Evolutionary conservation across 2,113 vertebrate species (phyloP), one percentile per base, ranked within the genome.

Genomic region (Oncorhynchus masou): DNA sequence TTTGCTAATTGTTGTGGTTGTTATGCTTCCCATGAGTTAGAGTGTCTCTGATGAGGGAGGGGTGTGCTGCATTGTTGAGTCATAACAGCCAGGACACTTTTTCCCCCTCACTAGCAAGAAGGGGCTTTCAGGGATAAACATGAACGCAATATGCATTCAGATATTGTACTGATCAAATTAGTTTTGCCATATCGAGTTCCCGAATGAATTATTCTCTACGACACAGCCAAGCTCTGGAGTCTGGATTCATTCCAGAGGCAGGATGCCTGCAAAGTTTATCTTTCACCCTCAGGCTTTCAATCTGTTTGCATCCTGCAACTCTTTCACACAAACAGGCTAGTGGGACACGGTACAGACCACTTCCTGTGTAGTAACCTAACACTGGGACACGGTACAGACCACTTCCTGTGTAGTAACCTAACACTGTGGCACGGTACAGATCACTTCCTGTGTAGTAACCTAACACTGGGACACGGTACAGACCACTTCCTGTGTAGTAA

Each of bases 1-100:
- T 24, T 62, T 22, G 6, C n/a, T 62, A 62, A 62, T 62, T 22
- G 59, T 62, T 7, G 6, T n/a, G 59, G 59, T 22, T 24, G 59
- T 62, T 62, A 22, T 62, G 22, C n/a, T 62, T 62, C 59, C 59
- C 59, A 11, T 22, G 59, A 62, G 59, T 22, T n/a, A 60, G 20
- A 22, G 59, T 22, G 19, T n/a, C n/a, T 13, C n/a, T 22, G 20
- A 62, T n/a, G 7, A 8, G n/a, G 7, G n/a, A 22, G 59, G 5
- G 85, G 66, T 75, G 75, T 34, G 15, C 20, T 74, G 60, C 76
- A 78, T 76, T 59, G 78, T 27, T 87, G 83, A 85, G 81, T 87
- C 83, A 85, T 59, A 45, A 25, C 77, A 79, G 71, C 78, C 66
- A 62, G 73, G 49, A 79, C 71, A 29, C 29, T 54, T 31, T 24